Conservation (phyloP, 2,888 invertebrate genomes). For the Pachliopta kotzebuea region DNA sequence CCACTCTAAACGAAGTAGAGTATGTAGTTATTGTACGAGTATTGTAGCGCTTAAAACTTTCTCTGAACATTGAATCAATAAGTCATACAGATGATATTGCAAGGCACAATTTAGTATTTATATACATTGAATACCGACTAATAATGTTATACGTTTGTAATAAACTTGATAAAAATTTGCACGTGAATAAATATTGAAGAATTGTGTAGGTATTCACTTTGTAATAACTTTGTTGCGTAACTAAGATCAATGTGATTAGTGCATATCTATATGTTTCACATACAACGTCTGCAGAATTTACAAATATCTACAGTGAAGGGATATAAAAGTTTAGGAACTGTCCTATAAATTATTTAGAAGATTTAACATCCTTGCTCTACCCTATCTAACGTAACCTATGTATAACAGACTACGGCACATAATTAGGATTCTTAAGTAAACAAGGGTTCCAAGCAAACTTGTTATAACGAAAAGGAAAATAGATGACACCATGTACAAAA, state of each 20-base stretch:
- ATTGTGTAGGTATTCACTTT: too few relatives aligned
- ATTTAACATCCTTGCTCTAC: neutral
- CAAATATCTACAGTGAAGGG: neutral
- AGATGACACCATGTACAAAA: neutral
- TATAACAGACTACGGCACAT: neutral
- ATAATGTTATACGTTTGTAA: neutral
- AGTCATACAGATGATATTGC: neutral
- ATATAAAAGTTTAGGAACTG: neutral
- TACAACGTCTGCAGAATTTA: neutral
- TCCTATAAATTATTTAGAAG: neutral
- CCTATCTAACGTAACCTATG: neutral
- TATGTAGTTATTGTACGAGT: neutral
- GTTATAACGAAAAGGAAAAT: neutral
- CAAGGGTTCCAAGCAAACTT: neutral
- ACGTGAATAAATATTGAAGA: too few relatives aligned
- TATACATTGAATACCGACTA: neutral
- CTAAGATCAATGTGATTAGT: too few relatives aligned
- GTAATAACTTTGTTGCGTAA: too few relatives aligned
- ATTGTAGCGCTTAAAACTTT: neutral
- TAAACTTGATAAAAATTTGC: too few relatives aligned
- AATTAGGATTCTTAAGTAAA: constrained; percentile 1
- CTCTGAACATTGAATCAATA: neutral
- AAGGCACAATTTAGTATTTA: too few relatives aligned
- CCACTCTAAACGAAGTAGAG: neutral
- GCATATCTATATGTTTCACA: too few relatives aligned